These are phyloP conservation scores for Musca domestica DNA, from an alignment of 1,140 invertebrate genomes.

Conservation along the genomic window DNA sequence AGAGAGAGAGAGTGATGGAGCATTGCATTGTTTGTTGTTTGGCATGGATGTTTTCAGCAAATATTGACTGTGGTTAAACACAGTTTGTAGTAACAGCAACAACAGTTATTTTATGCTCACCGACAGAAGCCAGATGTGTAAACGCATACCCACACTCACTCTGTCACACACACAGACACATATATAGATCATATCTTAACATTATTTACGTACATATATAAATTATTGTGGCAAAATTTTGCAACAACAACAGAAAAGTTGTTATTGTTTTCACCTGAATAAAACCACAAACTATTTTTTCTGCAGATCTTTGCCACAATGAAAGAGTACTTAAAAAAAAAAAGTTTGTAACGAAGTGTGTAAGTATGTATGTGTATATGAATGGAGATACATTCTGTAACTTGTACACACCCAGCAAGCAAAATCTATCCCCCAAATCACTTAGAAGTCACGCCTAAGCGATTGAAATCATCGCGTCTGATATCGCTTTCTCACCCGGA, in stretches of 20 bases:
- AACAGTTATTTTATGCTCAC: neutral
- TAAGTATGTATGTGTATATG: too few species aligned
- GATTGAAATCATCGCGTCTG: too few species aligned
- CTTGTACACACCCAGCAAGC: too few species aligned
- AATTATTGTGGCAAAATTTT: constrained; percentile 4
- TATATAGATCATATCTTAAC: neutral
- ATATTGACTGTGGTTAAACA: constrained; percentile 10
- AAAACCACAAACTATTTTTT: too few species aligned
- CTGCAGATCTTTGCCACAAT: too few species aligned
- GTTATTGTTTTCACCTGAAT: constrained; percentile 2
- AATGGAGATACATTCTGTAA: too few species aligned
- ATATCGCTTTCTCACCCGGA: too few species aligned
- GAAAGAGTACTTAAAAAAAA: too few species aligned
- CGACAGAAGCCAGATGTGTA: too few species aligned
- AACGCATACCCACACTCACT: neutral
- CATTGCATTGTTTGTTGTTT: neutral
- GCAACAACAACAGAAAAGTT: neutral
- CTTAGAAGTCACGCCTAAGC: too few species aligned
- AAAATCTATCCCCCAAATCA: too few species aligned
- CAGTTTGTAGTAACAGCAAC: neutral
- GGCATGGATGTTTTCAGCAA: constrained; percentile 3
- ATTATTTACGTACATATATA: neutral
- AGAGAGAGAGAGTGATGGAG: neutral
- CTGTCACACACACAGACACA: neutral
- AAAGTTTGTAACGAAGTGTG: too few species aligned